Percentiles rank a stretch among this genome's conserved stretches.
These are phyloP conservation scores for Eledone cirrhosa DNA, from an alignment of 2,888 invertebrate species.

Conservation along the genomic window DNA sequence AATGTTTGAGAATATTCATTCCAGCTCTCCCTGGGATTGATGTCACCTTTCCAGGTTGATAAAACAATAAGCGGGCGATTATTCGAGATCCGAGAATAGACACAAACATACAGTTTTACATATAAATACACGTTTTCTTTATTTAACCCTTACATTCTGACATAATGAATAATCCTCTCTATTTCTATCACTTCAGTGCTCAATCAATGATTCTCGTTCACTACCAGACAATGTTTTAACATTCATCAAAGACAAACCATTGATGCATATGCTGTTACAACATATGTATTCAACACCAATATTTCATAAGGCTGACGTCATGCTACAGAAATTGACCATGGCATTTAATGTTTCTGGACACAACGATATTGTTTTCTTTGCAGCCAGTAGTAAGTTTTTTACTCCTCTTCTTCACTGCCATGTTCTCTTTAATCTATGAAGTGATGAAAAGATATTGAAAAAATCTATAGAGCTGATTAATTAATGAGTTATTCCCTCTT, in stretches of 20 bases:
- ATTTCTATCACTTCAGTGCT: conserved; percentile 39
- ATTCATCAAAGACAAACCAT: conserved; percentile 42
- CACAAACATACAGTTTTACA: too few species aligned
- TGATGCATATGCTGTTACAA: conserved; percentile 49
- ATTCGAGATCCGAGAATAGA: too few species aligned
- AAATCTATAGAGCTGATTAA: conserved; percentile 1
- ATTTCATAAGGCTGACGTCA: conserved; percentile 47
- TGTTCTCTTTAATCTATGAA: neutral
- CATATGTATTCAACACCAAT: conserved; percentile 50
- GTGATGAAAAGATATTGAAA: conserved; percentile 19
- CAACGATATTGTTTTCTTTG: conserved; percentile 43
- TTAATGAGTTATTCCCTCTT: neutral
- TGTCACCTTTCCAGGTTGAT: too few species aligned
- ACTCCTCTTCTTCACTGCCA: neutral
- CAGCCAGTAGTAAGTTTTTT: conserved; percentile 46
- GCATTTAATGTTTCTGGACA: conserved; percentile 39
- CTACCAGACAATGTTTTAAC: conserved; percentile 35
- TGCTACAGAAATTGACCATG: conserved; percentile 48
- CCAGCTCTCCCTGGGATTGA: too few species aligned
- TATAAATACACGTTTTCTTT: too few species aligned
- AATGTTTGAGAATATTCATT: too few species aligned
- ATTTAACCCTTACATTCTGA: too few species aligned
- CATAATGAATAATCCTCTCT: too few species aligned
- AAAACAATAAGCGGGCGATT: too few species aligned
- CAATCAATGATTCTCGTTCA: conserved; percentile 30